A percentile compares a stretch with the other conserved stretches of the same genome.
These are phyloP conservation scores for Lacanobia wlatinum DNA, from an alignment of 2,888 invertebrate genomes.

Conservation along the genomic window DNA sequence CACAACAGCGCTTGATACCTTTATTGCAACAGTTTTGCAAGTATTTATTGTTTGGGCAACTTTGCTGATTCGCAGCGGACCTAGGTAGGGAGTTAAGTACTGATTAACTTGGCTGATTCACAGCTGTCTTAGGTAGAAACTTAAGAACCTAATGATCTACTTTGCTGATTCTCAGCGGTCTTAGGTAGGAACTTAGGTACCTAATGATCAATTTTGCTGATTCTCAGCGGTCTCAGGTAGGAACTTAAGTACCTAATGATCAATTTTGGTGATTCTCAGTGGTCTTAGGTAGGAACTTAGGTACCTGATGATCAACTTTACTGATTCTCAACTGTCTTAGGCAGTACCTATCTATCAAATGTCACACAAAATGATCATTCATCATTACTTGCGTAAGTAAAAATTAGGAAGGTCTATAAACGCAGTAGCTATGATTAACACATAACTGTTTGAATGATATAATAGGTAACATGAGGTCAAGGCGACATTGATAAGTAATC, in stretches of 20 bases:
- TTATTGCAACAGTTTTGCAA: slow-evolving; percentile 2
- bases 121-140: no score
- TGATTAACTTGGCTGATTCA: no score
- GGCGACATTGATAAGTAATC: slow-evolving; percentile 9
- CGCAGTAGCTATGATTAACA: neutral
- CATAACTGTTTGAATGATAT: slow-evolving; percentile 19
- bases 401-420: neutral
- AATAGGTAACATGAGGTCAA: slow-evolving; percentile 31
- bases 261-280: neutral
- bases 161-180: neutral
- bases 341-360: neutral
- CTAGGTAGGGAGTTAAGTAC: no score
- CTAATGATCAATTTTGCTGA: no score
- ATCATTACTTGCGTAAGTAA: neutral
- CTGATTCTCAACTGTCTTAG: neutral
- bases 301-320: neutral
- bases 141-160: no score
- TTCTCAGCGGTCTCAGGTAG: no score
- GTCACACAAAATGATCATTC: neutral
- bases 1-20: neutral
- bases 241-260: no score
- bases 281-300: no score
- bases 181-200: no score
- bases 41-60: neutral
- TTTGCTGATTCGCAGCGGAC: neutral